Percentiles rank a stretch among this genome's conserved stretches.
Evolutionary conservation across 2,888 invertebrate genomes (phyloP).

Genomic region (Euclidia mi): DNA sequence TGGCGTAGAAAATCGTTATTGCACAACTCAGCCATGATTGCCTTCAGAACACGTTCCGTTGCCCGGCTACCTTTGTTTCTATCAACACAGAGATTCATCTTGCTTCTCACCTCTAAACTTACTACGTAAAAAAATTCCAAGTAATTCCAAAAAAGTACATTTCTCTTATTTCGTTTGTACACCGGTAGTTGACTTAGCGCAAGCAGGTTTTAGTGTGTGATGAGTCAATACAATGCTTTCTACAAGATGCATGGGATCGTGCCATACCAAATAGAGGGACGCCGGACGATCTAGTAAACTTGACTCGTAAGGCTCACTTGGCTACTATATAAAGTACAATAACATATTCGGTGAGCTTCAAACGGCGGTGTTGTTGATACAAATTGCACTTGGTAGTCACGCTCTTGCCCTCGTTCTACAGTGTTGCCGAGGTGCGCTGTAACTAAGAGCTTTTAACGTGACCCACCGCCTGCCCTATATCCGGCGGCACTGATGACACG

Average conservation of each 20-base stretch:
- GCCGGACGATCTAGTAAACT: conserved; percentile 5
- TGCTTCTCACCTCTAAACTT: conserved; percentile 65
- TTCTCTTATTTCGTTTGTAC: conserved; percentile 31
- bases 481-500: conserved; percentile 70
- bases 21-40: conserved; percentile 70
- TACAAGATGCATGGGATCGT: conserved; percentile 4
- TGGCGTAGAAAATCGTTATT: conserved; percentile 75
- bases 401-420: conserved; percentile 75
- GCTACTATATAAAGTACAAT: conserved; percentile 16
- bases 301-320: conserved; percentile 12
- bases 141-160: conserved; percentile 22
- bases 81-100: conserved; percentile 63
- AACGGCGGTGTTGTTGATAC: conserved; percentile 42
- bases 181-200: conserved; percentile 25
- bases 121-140: conserved; percentile 34
- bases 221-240: conserved; percentile 35
- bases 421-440: conserved; percentile 66
- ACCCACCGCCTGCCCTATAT: conserved; percentile 78
- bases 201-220: conserved; percentile 31
- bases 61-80: conserved; percentile 64
- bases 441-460: conserved; percentile 84
- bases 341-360: conserved; percentile 31
- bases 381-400: conserved; percentile 59
- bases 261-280: conserved; percentile 14
- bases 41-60: conserved; percentile 68